Conservation (phyloP, 2,113 vertebrate species). For the Euleptes europaea region DNA sequence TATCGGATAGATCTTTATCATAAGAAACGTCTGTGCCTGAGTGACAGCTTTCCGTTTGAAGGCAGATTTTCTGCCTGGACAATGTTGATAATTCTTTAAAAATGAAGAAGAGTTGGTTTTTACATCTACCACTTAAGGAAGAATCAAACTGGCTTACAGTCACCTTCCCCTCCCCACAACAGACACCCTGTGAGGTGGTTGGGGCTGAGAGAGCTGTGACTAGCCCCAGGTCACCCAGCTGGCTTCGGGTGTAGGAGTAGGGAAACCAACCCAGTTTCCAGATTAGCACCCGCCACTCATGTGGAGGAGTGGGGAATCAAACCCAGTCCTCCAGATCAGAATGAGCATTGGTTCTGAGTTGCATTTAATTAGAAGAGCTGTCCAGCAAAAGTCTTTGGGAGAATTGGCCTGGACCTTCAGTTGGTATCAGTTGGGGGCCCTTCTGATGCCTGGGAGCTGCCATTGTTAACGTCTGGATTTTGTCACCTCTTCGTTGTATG, state of each 20-base stretch:
- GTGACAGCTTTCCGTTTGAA: neutral
- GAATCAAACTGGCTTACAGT: no score
- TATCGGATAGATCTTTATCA: neutral
- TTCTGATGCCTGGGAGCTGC: neutral
- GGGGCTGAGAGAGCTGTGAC: no score
- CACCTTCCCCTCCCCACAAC: no score
- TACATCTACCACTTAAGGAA: no score
- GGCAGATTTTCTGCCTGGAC: neutral
- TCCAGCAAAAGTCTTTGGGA: neutral
- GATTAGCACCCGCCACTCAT: no score
- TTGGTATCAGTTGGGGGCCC: neutral
- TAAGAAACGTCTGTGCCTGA: neutral
- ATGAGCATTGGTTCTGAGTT: neutral
- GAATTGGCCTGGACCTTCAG: neutral
- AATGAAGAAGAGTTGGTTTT: no score
- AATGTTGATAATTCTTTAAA: neutral
- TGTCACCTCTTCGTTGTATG: neutral
- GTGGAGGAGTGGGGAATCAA: no score
- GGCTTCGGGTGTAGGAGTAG: no score
- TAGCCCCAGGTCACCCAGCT: no score
- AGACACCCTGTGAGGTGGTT: no score
- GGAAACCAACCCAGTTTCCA: no score
- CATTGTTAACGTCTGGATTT: neutral
- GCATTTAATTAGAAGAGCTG: neutral
- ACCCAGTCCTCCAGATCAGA: no score